Base-by-base conservation (phyloP, 1,140 invertebrate genomes). In the Mercenaria mercenaria region DNA sequence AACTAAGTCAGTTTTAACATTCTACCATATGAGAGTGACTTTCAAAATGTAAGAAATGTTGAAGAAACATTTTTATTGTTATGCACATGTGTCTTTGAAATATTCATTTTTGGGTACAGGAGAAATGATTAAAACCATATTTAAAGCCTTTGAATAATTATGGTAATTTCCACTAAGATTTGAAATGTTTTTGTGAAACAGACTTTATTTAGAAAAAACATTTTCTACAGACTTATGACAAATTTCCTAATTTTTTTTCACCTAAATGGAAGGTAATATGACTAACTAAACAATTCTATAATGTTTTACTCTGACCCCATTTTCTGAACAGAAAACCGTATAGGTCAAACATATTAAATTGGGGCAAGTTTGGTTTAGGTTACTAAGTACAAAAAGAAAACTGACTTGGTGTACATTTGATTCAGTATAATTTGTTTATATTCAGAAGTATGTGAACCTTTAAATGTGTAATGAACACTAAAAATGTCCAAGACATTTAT, bases 401-500 rank as follows among this genome's bases (percentile, higher is more conserved):
- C 32, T 39, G 32, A 72, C 34, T 72, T 72, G 1, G 67, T 39
- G n/a, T 72, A 72, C 67, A 72, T 72, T 72, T 72, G 13, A 72
- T 32, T 67, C 11, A 67, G 61, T 72, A 72, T 72, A 72, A 1
- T 18, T 39, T 72, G 67, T 72, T 72, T 72, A 34, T 72, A 72
- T 72, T 41, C 34, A 37, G 26, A 72, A 1, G 67, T 72, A 13
- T 72, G n/a, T 72, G 67, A 72, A 39, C 15, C 37, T 72, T 39
- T 72, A 41, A 72, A n/a, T 39, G 18, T n/a, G 15, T 72, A 72
- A 23, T 72, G 34, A 72, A 39, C 34, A 39, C 29, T 41, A 56
- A 41, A 77, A 29, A 79, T 79, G 76, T 79, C 76, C 32, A 50
- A 52, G 47, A 79, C 76, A 52, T 79, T 50, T 79, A 10, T 50